Conservation (phyloP, 1,140 invertebrate species). For the Olivierus martensii region DNA sequence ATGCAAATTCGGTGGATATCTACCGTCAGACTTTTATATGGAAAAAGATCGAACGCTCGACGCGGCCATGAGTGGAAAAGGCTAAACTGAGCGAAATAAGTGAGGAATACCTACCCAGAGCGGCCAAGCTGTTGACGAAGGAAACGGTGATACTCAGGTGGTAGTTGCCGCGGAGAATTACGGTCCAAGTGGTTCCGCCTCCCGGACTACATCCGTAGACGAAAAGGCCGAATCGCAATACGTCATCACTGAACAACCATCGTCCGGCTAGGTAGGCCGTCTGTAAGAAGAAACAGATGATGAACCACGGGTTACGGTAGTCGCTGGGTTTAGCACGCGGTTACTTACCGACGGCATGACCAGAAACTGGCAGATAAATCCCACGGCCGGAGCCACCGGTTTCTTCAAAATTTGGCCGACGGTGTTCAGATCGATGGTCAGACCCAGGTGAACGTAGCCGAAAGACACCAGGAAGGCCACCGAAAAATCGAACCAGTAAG, state of each 20-base stretch:
- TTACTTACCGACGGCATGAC: slow-evolving; percentile 70
- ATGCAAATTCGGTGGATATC: no score
- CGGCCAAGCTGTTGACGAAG: slow-evolving; percentile 57
- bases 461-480: slow-evolving; percentile 62
- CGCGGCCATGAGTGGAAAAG: no score
- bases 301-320: no score
- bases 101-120: slow-evolving; percentile 66
- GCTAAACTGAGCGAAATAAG: no score
- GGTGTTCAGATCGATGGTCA: slow-evolving; percentile 60
- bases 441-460: slow-evolving; percentile 84
- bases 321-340: not conserved
- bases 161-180: slow-evolving; percentile 34
- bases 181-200: slow-evolving; percentile 33
- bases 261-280: slow-evolving; percentile 20
- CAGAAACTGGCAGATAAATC: slow-evolving; percentile 64
- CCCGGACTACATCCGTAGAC: slow-evolving; percentile 33
- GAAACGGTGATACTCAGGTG: slow-evolving; percentile 35
- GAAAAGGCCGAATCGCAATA: slow-evolving; percentile 30
- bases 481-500: slow-evolving; percentile 51
- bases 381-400: slow-evolving; percentile 60
- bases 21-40: no score
- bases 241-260: slow-evolving; percentile 19
- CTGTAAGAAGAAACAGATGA: slow-evolving; percentile 1
- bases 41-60: no score
- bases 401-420: slow-evolving; percentile 50